Evolutionary conservation across 2,888 invertebrate genomes (phyloP), one percentile per base, ranked within the genome.

Genomic region (Lamproptera curius): DNA sequence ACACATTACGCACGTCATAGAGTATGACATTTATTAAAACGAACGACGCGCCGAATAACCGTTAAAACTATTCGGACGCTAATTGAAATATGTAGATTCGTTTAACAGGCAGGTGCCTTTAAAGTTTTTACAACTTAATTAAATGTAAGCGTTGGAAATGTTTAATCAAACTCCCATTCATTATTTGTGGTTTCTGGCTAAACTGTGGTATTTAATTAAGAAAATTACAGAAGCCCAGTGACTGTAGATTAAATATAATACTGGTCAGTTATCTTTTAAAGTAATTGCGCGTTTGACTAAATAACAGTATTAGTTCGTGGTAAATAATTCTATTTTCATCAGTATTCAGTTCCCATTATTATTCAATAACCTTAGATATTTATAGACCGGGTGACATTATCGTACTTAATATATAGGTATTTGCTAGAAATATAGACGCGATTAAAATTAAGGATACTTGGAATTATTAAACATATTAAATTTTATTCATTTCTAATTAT

Each of bases 21-120:
- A 34, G 26, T 39, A 39, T 48, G 16, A 33, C 34, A 31, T 31
- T 43, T 34, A 42, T 42, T 43, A 34, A 35, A 48, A 48, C 39
- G 9, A 28, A 34, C 34, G 16, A 43, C 16, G 8, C 9, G 26
- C 15, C 23, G 42, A 26, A 35, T 34, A 34, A 6, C 38, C 42
- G 41, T 42, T 48, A 14, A 23, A 40, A 31, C 26, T 41, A 40
- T 46, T 35, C 42, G 16, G 13, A 42, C 38, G 26, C 16, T 48
- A 48, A 48, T 48, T 39, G 42, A 43, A 38, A 38, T 42, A 43
- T 39, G 42, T 43, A 42, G 38, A 43, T 48, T 37, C 14, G 2
- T 48, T 42, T 37, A 26, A 31, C 16, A 15, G 17, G 42, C 42
- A 43, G 42, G 42, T 48, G 48, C 11, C 31, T 2, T 28, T 39